Conservation (phyloP, 2,888 invertebrate genomes). For the Catocala sponsa region DNA sequence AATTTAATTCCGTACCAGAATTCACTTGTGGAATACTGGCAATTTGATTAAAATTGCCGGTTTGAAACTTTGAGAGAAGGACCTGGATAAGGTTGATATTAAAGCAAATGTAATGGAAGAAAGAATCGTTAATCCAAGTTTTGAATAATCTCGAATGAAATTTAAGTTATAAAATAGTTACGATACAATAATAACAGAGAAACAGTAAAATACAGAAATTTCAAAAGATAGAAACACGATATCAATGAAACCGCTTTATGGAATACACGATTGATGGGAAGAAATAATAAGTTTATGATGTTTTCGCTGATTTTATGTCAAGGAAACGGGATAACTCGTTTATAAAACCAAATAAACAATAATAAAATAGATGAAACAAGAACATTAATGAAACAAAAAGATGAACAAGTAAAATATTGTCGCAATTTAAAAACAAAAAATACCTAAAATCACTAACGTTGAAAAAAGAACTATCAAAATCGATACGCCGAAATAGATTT, state of each 20-base stretch:
- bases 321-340: conserved; percentile 25
- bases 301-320: conserved; percentile 38
- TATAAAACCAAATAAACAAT: conserved; percentile 16
- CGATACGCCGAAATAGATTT: conserved; percentile 18
- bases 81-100: background rate
- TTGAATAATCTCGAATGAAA: conserved; percentile 2
- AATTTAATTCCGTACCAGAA: conserved; percentile 61
- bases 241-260: conserved; percentile 27
- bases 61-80: conserved; percentile 27
- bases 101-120: conserved; percentile 6
- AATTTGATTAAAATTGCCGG: conserved; percentile 40
- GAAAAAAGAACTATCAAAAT: conserved; percentile 12
- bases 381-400: background rate
- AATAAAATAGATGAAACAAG: conserved; percentile 10
- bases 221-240: conserved; percentile 13
- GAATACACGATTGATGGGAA: conserved; percentile 21
- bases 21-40: conserved; percentile 42
- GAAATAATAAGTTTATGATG: conserved; percentile 44
- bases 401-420: background rate
- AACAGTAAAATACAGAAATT: conserved; percentile 11
- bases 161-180: conserved; percentile 5
- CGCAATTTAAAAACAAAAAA: background rate
- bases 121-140: background rate
- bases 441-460: background rate
- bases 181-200: conserved; percentile 12